Evolutionary conservation across 1,140 invertebrate genomes (phyloP).

Genomic region (Achatina immaculata): DNA sequence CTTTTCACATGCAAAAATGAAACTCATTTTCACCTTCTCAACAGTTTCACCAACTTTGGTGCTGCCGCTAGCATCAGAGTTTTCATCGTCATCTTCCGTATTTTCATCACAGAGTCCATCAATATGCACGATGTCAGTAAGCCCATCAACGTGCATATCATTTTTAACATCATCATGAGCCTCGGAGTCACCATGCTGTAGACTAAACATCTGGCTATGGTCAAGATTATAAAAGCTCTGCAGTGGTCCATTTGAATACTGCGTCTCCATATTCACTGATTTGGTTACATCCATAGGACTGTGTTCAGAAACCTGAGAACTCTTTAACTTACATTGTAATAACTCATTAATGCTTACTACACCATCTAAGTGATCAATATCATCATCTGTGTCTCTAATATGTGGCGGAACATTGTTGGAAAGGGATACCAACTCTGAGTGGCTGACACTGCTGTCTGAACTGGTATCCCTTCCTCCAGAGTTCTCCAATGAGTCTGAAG

Average conservation of each 20-base stretch:
- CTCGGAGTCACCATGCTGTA: too few species aligned
- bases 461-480: neutral
- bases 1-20: neutral
- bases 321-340: neutral
- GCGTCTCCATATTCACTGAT: neutral
- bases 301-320: neutral
- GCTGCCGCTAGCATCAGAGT: neutral
- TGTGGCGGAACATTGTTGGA: neutral
- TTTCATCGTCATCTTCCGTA: neutral
- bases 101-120: neutral
- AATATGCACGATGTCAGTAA: neutral
- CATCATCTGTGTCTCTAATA: slow-evolving; percentile 34
- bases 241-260: neutral
- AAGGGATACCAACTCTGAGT: neutral
- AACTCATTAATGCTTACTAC: neutral
- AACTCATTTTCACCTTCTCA: neutral
- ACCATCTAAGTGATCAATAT: slow-evolving; percentile 25
- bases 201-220: neutral
- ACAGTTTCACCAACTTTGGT: neutral
- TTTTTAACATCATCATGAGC: too few species aligned
- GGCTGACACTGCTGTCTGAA: neutral
- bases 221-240: neutral
- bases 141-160: too few species aligned
- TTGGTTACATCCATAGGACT: neutral
- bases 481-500: neutral